Evolutionary conservation across 2,113 vertebrate genomes (phyloP).

Genomic region (Dipodomys stephensi): DNA sequence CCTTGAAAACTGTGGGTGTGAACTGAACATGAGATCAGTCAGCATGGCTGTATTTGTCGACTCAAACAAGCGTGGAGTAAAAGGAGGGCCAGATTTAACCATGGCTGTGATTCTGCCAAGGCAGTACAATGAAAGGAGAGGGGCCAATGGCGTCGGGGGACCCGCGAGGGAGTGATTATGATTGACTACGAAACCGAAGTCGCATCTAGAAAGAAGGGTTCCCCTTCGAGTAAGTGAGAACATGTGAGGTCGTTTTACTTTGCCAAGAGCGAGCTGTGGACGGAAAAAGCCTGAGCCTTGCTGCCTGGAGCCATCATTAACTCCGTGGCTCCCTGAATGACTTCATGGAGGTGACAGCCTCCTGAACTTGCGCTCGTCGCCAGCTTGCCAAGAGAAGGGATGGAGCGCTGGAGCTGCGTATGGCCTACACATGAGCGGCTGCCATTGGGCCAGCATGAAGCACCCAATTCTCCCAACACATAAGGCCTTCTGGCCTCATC

Average conservation of each 20-base stretch:
- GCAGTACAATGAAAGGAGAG: not conserved
- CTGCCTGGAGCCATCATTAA: slow-evolving; percentile 48
- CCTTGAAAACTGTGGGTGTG: not conserved
- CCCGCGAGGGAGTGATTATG: not conserved
- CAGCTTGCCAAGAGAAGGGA: not conserved
- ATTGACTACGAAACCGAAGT: slow-evolving; percentile 23
- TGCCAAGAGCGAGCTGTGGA: slow-evolving; percentile 53
- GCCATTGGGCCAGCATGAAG: not conserved
- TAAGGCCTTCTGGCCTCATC: not conserved
- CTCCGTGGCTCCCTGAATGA: slow-evolving; percentile 33
- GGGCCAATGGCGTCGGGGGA: not conserved
- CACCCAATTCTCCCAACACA: not conserved
- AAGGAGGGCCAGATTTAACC: not conserved
- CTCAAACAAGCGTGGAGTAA: not conserved
- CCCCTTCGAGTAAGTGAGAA: slow-evolving; percentile 52
- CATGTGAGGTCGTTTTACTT: slow-evolving; percentile 57
- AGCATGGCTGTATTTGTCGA: not conserved
- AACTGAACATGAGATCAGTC: not conserved
- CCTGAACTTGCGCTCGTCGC: not conserved
- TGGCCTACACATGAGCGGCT: not conserved
- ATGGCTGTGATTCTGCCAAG: slow-evolving; percentile 33
- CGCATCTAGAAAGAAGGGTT: slow-evolving; percentile 49
- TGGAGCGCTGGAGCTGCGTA: not conserved
- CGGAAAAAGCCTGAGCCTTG: slow-evolving; percentile 59
- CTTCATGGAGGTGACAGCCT: slow-evolving; percentile 35